Evolutionary conservation across 23 tunicate species (phyloP), one percentile per base, ranked within the genome.

Genomic region (Ascidia mentula): DNA sequence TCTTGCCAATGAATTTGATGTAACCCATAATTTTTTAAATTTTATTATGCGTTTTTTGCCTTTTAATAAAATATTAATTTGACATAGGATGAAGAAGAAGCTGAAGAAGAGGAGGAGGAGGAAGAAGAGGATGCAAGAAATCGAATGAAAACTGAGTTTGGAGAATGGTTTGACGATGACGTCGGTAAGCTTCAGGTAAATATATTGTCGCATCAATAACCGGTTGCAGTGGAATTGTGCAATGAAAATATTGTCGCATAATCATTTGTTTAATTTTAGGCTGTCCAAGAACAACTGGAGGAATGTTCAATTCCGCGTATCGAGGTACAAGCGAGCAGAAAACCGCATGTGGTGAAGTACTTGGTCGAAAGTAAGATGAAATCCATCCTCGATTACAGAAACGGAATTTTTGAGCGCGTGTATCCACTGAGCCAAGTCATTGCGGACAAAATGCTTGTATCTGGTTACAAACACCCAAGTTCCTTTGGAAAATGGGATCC

Each of bases 401-500:
- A 20, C 12, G 76, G 90, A 36, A 59, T 91, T 73, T 92, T 96
- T 73, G 97, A 96, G 59, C 79, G 86, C 26, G 90, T 84, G 26
- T 88, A 80, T 45, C 94, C 98, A 32, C 78, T 93, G 69, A 88
- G 98, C 42, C 46, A 71, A 22, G 87, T 38, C 8, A 73, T 85
- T 28, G 93, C 98, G 3, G 40, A 40, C 36, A 88, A 84, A 59
- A 76, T 93, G 87, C 69, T 93, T 6, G 32, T 70, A 69, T 34
- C 98, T 34, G 98, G 98, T 53, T 88, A 90, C 86, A 89, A 89
- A 69, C 92, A 95, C 39, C 86, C 89, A 30, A 86, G 92, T 46
- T 79, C 92, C 18, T 95, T 86, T 69, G 89, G 92, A 39, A 84
- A 79, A 38, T 90, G 96, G 99, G 99, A 95, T 39, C 99, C 99